Conservation (phyloP, 2,888 invertebrate genomes). For the Ochropacha duplaris region DNA sequence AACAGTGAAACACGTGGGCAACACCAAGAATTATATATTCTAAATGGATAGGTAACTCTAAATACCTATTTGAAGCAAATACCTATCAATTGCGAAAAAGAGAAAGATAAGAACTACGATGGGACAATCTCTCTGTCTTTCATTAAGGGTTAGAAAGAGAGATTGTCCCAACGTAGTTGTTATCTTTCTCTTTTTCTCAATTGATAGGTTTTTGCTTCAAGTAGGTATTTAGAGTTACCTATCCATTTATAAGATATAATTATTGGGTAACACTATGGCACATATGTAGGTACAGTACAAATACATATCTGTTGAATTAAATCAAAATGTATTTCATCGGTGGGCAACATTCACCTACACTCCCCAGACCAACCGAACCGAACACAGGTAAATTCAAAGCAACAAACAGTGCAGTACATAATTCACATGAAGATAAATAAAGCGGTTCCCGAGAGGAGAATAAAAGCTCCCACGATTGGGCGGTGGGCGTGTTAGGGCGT, state of each 20-base stretch:
- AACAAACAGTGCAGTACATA: slow-evolving; percentile 57
- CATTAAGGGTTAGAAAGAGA: too few species aligned
- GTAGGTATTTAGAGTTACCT: too few species aligned
- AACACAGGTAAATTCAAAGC: slow-evolving; percentile 40
- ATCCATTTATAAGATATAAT: too few species aligned
- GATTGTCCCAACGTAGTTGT: too few species aligned
- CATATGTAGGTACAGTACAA: slow-evolving; percentile 13
- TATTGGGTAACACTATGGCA: too few species aligned
- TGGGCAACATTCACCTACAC: slow-evolving; percentile 29
- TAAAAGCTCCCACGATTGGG: slow-evolving; percentile 51
- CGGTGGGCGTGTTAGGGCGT: slow-evolving; percentile 62
- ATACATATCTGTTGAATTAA: slow-evolving; percentile 32
- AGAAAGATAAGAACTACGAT: too few species aligned
- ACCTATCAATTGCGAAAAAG: too few species aligned
- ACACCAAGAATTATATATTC: slow-evolving; percentile 13
- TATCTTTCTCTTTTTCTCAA: too few species aligned
- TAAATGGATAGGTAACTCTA: too few species aligned
- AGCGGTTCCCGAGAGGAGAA: slow-evolving; percentile 30
- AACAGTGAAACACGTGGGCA: slow-evolving; percentile 19
- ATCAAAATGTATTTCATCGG: slow-evolving; percentile 48
- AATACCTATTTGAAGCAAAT: too few species aligned
- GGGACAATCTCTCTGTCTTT: too few species aligned
- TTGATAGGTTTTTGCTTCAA: too few species aligned
- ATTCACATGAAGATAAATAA: slow-evolving; percentile 62
- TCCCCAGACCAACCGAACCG: slow-evolving; percentile 21